Conservation (phyloP, 2,113 vertebrate genomes). For the Cathartes aura region DNA sequence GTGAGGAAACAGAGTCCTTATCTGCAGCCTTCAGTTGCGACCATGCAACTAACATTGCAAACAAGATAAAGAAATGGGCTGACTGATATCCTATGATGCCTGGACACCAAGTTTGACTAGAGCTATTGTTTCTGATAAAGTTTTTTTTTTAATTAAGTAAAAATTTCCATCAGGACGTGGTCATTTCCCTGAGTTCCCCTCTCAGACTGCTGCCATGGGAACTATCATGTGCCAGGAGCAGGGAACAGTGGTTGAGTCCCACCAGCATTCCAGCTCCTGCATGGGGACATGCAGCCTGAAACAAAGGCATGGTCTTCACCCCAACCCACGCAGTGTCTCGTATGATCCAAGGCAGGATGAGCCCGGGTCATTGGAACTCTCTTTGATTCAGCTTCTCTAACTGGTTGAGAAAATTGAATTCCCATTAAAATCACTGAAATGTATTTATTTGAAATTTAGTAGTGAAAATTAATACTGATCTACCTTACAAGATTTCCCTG, state of each 20-base stretch:
- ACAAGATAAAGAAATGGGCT: background rate
- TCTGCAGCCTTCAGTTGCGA: background rate
- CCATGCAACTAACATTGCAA: background rate
- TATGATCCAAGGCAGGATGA: background rate
- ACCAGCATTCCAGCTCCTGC: background rate
- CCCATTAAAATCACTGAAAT: background rate
- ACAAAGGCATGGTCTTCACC: background rate
- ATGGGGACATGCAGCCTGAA: background rate
- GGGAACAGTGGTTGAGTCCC: background rate
- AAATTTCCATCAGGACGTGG: background rate
- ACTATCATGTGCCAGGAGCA: background rate
- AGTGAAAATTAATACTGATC: background rate
- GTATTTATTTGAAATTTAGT: background rate
- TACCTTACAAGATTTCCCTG: background rate
- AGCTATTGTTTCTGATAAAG: background rate
- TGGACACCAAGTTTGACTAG: background rate
- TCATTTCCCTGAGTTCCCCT: background rate
- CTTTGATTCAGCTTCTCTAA: background rate
- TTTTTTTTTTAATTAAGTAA: background rate
- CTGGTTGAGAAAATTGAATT: background rate
- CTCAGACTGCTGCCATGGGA: background rate
- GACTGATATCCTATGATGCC: no score
- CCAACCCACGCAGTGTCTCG: fast-evolving
- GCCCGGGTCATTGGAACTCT: background rate
- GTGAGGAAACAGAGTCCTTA: background rate